Evolutionary conservation across 2,888 invertebrate genomes (phyloP).

Genomic region (Plebejus melissa): DNA sequence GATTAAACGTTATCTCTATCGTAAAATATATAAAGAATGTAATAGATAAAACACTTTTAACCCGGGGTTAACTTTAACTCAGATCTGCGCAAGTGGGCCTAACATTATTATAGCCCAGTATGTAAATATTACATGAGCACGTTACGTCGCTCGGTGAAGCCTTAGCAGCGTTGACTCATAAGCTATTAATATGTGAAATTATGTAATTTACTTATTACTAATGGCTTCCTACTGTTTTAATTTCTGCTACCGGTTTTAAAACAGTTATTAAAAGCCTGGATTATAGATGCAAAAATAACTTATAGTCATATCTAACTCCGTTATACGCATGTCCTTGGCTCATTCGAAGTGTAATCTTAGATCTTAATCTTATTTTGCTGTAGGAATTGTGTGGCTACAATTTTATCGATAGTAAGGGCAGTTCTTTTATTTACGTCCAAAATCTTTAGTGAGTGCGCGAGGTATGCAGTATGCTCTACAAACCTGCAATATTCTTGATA

Average conservation of each 20-base stretch:
- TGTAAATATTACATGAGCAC: background rate
- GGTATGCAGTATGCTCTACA: background rate
- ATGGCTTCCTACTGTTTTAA: background rate
- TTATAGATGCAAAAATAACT: background rate
- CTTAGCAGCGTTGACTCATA: background rate
- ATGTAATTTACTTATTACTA: slow-evolving; percentile 3
- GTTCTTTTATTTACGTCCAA: no score
- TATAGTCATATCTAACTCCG: background rate
- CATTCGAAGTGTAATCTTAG: no score
- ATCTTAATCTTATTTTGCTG: no score
- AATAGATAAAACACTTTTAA: no score
- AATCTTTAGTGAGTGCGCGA: background rate
- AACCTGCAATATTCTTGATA: background rate
- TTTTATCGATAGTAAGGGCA: no score
- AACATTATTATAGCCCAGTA: background rate
- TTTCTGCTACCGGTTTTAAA: background rate
- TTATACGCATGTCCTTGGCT: no score
- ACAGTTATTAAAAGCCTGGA: background rate
- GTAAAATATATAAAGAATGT: no score
- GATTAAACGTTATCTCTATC: no score
- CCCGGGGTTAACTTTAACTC: no score
- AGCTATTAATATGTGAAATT: slow-evolving; percentile 17
- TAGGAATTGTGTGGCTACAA: no score
- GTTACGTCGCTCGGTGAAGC: background rate
- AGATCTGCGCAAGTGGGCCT: no score